These are phyloP conservation scores for Eupithecia pulchellata DNA, from an alignment of 2,888 invertebrate species.

Conservation along the genomic window DNA sequence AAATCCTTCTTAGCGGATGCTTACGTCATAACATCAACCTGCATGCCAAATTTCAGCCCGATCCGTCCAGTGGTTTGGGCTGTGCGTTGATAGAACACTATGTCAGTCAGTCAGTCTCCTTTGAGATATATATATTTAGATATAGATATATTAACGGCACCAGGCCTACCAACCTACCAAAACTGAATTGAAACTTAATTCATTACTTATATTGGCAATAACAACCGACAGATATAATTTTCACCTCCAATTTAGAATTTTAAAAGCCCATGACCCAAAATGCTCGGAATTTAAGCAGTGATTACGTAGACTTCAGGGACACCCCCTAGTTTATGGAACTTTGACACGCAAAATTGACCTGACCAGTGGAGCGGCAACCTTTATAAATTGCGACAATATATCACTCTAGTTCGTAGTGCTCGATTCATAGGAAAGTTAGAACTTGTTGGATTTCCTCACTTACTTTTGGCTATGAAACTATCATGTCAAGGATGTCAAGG, in stretches of 20 bases:
- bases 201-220: not conserved
- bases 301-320: slow-evolving; percentile 41
- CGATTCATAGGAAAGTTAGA: not conserved
- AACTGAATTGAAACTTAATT: not conserved
- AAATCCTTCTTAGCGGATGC: too few relatives aligned
- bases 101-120: too few relatives aligned
- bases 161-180: too few relatives aligned
- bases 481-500: not conserved
- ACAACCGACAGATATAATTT: slow-evolving; percentile 39
- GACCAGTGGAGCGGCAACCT: not conserved
- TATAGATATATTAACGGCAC: too few relatives aligned
- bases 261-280: slow-evolving; percentile 48
- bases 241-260: slow-evolving; percentile 50
- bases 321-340: slow-evolving; percentile 38
- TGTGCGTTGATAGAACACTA: too few relatives aligned
- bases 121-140: too few relatives aligned
- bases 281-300: slow-evolving; percentile 47
- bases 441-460: not conserved
- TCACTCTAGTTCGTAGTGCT: not conserved
- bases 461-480: not conserved
- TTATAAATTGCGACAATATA: not conserved
- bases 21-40: too few relatives aligned
- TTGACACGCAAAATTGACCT: slow-evolving; percentile 46
- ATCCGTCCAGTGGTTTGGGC: too few relatives aligned
- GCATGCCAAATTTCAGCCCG: too few relatives aligned